Evolutionary conservation across 1,140 invertebrate species (phyloP).

Genomic region (Oryctes rhinoceros): DNA sequence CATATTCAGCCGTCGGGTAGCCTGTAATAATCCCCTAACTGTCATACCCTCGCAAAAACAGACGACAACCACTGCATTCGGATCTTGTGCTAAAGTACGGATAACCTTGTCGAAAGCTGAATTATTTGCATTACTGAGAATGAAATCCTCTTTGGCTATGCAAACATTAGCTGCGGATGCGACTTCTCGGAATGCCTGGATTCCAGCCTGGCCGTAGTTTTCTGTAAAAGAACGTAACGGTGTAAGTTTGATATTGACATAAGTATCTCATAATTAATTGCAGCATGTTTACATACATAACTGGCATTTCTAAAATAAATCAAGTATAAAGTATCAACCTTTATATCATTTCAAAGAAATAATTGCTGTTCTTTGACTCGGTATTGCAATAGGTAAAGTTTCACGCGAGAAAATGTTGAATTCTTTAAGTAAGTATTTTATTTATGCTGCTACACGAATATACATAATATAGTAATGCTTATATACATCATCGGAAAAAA

Average conservation of each 20-base stretch:
- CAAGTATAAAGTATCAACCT: too few species aligned
- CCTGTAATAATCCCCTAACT: conserved; percentile 73
- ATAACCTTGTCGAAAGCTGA: conserved; percentile 71
- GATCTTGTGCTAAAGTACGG: conserved; percentile 66
- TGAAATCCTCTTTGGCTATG: conserved; percentile 75
- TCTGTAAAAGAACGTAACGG: conserved; percentile 64
- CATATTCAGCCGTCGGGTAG: conserved; percentile 69
- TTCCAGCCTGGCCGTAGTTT: conserved; percentile 84
- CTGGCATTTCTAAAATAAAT: too few species aligned
- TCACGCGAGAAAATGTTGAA: too few species aligned
- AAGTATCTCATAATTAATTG: background rate
- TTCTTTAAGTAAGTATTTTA: too few species aligned
- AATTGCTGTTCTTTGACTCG: too few species aligned
- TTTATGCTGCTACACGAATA: too few species aligned
- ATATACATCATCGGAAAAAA: too few species aligned
- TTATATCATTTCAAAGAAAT: too few species aligned
- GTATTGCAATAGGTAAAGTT: too few species aligned
- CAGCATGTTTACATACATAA: background rate
- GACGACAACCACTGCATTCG: conserved; percentile 75
- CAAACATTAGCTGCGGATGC: conserved; percentile 75
- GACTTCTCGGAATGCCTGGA: conserved; percentile 76
- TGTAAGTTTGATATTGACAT: background rate
- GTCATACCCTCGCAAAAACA: conserved; percentile 86
- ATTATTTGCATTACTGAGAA: conserved; percentile 71
- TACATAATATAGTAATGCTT: too few species aligned